These are phyloP conservation scores for Charadrius vociferus DNA, from an alignment of 2,113 vertebrate genomes.

Conservation along the genomic window DNA sequence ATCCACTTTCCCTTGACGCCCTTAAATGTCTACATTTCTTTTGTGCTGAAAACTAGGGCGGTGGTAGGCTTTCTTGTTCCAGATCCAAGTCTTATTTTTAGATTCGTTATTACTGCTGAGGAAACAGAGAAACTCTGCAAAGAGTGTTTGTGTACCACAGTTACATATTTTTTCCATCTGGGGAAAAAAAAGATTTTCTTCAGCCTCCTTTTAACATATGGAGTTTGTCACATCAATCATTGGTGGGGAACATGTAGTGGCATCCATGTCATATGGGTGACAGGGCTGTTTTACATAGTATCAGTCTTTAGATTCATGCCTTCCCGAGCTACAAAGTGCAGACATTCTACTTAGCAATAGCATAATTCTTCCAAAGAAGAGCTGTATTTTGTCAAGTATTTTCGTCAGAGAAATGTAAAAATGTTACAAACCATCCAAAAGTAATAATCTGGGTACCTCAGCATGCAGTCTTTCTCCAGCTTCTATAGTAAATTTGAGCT, in stretches of 20 bases:
- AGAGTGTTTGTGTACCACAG: constrained; percentile 45
- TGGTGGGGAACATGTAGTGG: constrained; percentile 48
- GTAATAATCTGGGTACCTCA: background rate
- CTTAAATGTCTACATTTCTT: constrained; percentile 6
- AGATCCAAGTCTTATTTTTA: constrained; percentile 52
- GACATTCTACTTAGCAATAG: background rate
- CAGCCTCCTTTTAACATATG: constrained; percentile 57
- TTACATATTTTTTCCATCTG: constrained; percentile 65
- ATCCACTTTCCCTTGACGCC: background rate
- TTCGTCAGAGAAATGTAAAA: constrained; percentile 29
- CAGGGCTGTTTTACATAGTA: constrained; percentile 64
- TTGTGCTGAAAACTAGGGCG: background rate
- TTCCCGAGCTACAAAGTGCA: constrained; percentile 20
- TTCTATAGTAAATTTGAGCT: background rate
- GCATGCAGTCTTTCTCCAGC: background rate
- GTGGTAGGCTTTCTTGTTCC: constrained; percentile 22
- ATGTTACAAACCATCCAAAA: background rate
- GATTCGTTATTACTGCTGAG: constrained; percentile 29
- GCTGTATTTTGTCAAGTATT: constrained; percentile 17
- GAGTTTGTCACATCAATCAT: constrained; percentile 63
- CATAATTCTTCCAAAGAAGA: constrained; percentile 32
- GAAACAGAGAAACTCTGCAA: constrained; percentile 52
- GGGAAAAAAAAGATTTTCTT: constrained; percentile 8
- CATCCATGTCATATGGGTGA: constrained; percentile 59
- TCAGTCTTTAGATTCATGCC: constrained; percentile 13